These are phyloP conservation scores for Heliconius melpomene DNA, from an alignment of 1,140 invertebrate genomes.

Conservation along the genomic window DNA sequence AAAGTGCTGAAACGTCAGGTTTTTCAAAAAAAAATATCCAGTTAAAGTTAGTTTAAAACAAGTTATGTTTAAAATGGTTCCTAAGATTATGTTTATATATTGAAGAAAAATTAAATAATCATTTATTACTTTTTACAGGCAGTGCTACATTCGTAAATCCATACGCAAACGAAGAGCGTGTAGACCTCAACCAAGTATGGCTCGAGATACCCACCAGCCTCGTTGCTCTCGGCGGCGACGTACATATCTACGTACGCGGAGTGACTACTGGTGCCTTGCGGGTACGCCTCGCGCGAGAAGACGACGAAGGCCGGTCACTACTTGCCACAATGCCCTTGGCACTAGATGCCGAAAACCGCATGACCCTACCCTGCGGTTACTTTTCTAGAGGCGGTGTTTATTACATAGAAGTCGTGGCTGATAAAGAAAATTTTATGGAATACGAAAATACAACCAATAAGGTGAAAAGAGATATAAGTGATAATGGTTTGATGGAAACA, in stretches of 20 bases:
- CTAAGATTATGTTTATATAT: too few relatives aligned
- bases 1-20: too few relatives aligned
- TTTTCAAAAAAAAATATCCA: too few relatives aligned
- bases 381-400: conserved; percentile 85
- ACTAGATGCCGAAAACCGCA: conserved; percentile 74
- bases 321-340: conserved; percentile 85
- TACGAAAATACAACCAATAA: conserved; percentile 63
- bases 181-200: conserved; percentile 75
- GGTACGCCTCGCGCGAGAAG: conserved; percentile 72
- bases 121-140: conserved; percentile 45
- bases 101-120: not conserved
- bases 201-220: conserved; percentile 82
- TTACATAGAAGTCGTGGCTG: conserved; percentile 67
- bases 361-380: conserved; percentile 86
- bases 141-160: conserved; percentile 66
- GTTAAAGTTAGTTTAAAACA: too few relatives aligned
- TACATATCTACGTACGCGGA: conserved; percentile 82
- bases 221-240: conserved; percentile 85
- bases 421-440: conserved; percentile 75
- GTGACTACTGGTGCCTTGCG: conserved; percentile 56
- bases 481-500: conserved; percentile 66
- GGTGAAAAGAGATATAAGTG: conserved; percentile 59
- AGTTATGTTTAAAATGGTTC: too few relatives aligned
- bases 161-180: conserved; percentile 60
- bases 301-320: conserved; percentile 83